Percentiles rank a stretch among this genome's conserved stretches.
Evolutionary conservation across 2,113 vertebrate species (phyloP).

Genomic region (Pterocles gutturalis): DNA sequence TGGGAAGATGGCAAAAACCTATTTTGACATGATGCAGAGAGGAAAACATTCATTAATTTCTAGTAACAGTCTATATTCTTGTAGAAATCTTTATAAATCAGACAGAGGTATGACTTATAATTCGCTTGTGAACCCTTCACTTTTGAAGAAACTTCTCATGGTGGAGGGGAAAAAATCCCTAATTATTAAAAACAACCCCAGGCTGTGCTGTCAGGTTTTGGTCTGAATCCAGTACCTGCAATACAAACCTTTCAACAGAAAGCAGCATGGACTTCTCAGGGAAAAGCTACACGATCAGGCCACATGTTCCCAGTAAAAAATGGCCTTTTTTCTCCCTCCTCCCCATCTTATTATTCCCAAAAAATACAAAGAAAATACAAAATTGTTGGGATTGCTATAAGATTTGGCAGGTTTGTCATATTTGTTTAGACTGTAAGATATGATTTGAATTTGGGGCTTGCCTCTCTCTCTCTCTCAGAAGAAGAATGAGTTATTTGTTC

Average conservation of each 20-base stretch:
- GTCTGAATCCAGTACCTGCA: not conserved
- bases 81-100: not conserved
- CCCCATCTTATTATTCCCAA: constrained; percentile 24
- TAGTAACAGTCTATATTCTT: not conserved
- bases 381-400: constrained; percentile 68
- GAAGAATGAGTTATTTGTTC: constrained; percentile 74
- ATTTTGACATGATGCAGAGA: not conserved
- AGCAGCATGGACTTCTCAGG: not conserved
- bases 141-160: not conserved
- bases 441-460: constrained; percentile 73
- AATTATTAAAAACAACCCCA: constrained; percentile 1
- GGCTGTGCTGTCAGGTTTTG: not conserved
- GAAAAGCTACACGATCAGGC: not conserved
- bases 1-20: not conserved
- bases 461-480: constrained; percentile 31
- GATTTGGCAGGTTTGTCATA: constrained; percentile 68
- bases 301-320: not conserved
- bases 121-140: not conserved
- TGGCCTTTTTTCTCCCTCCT: not conserved
- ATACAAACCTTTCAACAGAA: not conserved
- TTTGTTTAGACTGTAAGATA: constrained; percentile 70
- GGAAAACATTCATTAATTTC: constrained; percentile 10
- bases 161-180: not conserved
- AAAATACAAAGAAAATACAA: constrained; percentile 63
- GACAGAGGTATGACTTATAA: not conserved